These are phyloP conservation scores for Ictidomys tridecemlineatus DNA, from an alignment of 2,113 vertebrate species.

Conservation along the genomic window DNA sequence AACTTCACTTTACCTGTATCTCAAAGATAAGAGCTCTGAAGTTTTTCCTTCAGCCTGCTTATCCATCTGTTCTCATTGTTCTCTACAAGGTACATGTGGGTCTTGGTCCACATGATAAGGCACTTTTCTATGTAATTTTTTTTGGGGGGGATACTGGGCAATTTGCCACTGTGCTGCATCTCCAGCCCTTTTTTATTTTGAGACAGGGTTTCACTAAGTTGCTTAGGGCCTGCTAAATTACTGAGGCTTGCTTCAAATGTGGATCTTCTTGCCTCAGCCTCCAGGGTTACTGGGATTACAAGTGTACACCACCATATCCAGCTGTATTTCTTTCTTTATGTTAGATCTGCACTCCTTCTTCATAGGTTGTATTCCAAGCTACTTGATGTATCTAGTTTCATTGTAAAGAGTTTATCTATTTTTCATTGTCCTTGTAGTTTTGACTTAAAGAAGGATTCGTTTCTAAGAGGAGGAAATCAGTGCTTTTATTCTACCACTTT, in stretches of 20 bases:
- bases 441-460: slow-evolving; percentile 20
- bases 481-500: slow-evolving; percentile 42
- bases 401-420: neutral
- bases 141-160: too few relatives aligned
- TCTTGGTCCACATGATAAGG: neutral
- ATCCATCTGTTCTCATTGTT: neutral
- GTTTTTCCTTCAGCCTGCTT: neutral
- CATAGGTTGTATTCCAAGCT: neutral
- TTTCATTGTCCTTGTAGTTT: slow-evolving; percentile 45
- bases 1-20: neutral
- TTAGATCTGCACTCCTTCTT: neutral
- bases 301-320: too few relatives aligned
- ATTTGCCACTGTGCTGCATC: too few relatives aligned
- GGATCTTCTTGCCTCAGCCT: too few relatives aligned
- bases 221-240: too few relatives aligned
- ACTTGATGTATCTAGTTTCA: neutral
- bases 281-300: too few relatives aligned
- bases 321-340: neutral
- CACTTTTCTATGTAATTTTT: neutral
- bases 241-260: too few relatives aligned
- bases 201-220: too few relatives aligned
- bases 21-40: neutral
- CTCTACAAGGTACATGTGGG: neutral
- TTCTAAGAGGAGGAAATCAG: neutral
- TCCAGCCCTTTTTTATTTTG: too few relatives aligned